Percentiles rank a stretch among this genome's conserved stretches.
phyloP scores from a whole-genome alignment of 30 jellyfish, hydroid and myxozoan species.

The Hydra vulgaris region DNA sequence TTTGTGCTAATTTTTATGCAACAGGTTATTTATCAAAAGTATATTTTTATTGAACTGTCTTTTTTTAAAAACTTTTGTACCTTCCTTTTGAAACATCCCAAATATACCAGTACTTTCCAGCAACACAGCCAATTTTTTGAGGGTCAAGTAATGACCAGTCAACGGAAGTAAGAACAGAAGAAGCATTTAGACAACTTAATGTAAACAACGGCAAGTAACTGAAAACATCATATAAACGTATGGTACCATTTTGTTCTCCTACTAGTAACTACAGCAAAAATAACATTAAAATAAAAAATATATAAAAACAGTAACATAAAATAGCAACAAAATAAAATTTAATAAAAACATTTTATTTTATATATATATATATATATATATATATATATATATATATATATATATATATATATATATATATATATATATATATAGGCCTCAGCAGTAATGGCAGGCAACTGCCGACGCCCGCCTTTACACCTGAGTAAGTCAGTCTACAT shows the following conservation, averaged over 20 bases:
- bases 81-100: slow-evolving; percentile 53
- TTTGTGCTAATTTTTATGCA: not conserved
- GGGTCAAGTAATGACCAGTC: slow-evolving; percentile 44
- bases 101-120: slow-evolving; percentile 33
- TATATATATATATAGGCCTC: too few relatives aligned
- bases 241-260: slow-evolving; percentile 41
- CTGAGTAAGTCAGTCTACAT: too few relatives aligned
- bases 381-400: too few relatives aligned
- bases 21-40: not conserved
- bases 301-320: too few relatives aligned
- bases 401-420: too few relatives aligned
- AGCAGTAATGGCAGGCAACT: too few relatives aligned
- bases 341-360: not conserved
- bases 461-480: too few relatives aligned
- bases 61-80: not conserved
- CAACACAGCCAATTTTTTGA: slow-evolving; percentile 33
- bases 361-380: too few relatives aligned
- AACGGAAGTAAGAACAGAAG: slow-evolving; percentile 15
- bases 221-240: slow-evolving; percentile 31
- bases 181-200: slow-evolving; percentile 2
- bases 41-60: not conserved
- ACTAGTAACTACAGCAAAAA: slow-evolving; percentile 24
- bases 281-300: too few relatives aligned
- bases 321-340: too few relatives aligned
- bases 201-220: slow-evolving; percentile 28